Conservation (phyloP, 2,797 vertebrate genomes). For the Dendrocincla tyrannina region DNA sequence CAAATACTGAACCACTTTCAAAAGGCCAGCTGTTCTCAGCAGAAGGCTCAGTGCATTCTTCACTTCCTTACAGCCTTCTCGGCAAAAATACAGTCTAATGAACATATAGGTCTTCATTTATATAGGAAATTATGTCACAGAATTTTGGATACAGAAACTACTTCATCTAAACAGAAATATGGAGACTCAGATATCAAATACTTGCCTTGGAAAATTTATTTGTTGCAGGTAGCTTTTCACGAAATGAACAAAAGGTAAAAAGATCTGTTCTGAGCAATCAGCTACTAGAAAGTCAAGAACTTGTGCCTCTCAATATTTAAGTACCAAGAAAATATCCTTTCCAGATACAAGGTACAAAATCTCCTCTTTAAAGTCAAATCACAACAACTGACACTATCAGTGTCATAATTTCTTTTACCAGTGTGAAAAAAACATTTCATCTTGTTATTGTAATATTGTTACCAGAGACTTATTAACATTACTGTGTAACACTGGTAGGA, state of each 20-base stretch:
- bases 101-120: neutral
- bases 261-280: neutral
- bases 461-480: neutral
- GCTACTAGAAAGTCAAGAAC: neutral
- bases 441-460: neutral
- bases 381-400: neutral
- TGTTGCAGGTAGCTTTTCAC: neutral
- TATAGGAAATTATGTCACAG: neutral
- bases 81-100: neutral
- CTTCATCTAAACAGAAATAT: neutral
- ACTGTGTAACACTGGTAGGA: neutral
- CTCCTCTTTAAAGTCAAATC: neutral
- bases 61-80: neutral
- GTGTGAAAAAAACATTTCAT: neutral
- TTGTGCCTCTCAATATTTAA: neutral
- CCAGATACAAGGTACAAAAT: neutral
- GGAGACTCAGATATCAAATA: neutral
- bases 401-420: neutral
- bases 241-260: neutral
- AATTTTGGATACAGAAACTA: neutral
- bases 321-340: neutral
- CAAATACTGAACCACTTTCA: neutral
- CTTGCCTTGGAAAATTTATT: neutral
- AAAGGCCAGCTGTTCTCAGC: neutral
- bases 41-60: neutral